Conservation (phyloP, 1,140 invertebrate genomes). For the Drosophila murphyi region DNA sequence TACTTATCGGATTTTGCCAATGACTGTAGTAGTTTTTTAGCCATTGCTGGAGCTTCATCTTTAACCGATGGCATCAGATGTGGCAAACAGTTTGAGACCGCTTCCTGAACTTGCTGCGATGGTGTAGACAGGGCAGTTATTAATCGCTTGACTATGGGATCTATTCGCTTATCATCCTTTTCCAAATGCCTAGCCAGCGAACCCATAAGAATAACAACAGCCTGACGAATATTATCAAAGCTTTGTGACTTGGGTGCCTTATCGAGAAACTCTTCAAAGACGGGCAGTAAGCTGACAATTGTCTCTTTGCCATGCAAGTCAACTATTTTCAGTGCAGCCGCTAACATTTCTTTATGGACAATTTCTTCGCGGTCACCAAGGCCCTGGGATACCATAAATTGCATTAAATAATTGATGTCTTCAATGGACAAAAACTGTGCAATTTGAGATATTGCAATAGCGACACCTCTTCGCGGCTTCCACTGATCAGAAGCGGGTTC, state of each 20-base stretch:
- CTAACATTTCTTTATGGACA: constrained; percentile 96
- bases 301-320: constrained; percentile 95
- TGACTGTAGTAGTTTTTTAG: constrained; percentile 94
- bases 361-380: constrained; percentile 93
- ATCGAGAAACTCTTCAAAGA: constrained; percentile 96
- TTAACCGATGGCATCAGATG: constrained; percentile 96
- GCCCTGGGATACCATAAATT: constrained; percentile 94
- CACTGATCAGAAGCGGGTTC: constrained; percentile 93
- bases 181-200: constrained; percentile 97
- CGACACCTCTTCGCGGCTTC: constrained; percentile 94
- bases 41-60: constrained; percentile 93
- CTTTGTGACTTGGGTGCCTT: constrained; percentile 95
- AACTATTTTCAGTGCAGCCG: constrained; percentile 95
- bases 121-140: constrained; percentile 97
- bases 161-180: constrained; percentile 93
- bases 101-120: constrained; percentile 98
- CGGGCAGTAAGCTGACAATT: constrained; percentile 91
- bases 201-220: constrained; percentile 98
- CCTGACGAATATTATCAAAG: constrained; percentile 96
- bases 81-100: constrained; percentile 98
- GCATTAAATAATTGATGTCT: constrained; percentile 89
- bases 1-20: constrained; percentile 97
- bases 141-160: constrained; percentile 96
- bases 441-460: constrained; percentile 91
- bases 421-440: constrained; percentile 87